These are phyloP conservation scores for Polymixis lichenea DNA, from an alignment of 2,888 invertebrate genomes.

Conservation along the genomic window DNA sequence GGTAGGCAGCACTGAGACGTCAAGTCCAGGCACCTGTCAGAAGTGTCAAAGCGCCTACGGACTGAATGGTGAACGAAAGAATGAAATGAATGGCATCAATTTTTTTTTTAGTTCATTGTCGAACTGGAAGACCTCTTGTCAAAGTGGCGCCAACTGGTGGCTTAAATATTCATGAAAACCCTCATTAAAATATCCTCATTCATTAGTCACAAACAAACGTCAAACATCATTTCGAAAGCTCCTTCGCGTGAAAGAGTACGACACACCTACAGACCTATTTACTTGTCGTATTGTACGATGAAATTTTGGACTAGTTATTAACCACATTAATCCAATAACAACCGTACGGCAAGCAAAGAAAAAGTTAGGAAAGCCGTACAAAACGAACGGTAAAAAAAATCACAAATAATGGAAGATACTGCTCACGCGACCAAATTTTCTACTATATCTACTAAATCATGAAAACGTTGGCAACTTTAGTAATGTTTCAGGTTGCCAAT, in stretches of 20 bases:
- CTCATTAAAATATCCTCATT: constrained; percentile 2
- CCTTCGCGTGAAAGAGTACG: not conserved
- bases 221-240: too few relatives aligned
- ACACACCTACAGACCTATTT: not conserved
- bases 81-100: too few relatives aligned
- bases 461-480: constrained; percentile 31
- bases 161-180: too few relatives aligned
- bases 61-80: too few relatives aligned
- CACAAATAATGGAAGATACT: too few relatives aligned
- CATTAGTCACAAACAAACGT: not conserved
- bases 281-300: not conserved
- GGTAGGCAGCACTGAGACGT: too few relatives aligned
- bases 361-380: not conserved
- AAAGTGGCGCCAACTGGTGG: too few relatives aligned
- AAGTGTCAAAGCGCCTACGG: too few relatives aligned
- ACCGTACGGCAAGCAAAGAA: too few relatives aligned
- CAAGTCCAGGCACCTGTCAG: too few relatives aligned
- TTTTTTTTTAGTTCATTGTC: too few relatives aligned
- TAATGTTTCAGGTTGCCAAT: not conserved
- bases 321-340: not conserved
- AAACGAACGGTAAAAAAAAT: not conserved
- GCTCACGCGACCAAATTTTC: not conserved
- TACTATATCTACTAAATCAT: constrained; percentile 4
- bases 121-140: too few relatives aligned
- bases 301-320: not conserved